Conservation (phyloP, 2,797 vertebrate species). For the Mareca strepera region DNA sequence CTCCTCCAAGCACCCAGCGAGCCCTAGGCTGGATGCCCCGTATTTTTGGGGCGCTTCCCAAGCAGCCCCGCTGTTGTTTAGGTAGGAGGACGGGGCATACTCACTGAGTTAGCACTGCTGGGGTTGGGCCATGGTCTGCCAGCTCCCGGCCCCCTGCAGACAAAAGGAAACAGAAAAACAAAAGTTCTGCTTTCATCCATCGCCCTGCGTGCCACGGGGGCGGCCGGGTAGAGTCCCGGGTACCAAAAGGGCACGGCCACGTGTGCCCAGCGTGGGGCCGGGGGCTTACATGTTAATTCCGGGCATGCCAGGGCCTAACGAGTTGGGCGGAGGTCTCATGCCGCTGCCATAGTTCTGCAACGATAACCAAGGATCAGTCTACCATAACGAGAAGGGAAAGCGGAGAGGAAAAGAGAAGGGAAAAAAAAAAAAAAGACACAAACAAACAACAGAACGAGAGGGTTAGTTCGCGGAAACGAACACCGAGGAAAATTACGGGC, state of each 20-base stretch:
- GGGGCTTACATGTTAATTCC: slow-evolving; percentile 95
- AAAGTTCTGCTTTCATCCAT: not conserved
- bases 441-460: slow-evolving; percentile 60
- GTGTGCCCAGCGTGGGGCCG: accelerated
- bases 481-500: not conserved
- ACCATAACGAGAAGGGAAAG: slow-evolving; percentile 70
- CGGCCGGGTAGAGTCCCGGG: not conserved
- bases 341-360: slow-evolving; percentile 97
- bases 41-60: accelerated
- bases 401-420: slow-evolving; percentile 45
- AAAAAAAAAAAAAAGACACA: not conserved
- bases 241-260: not conserved
- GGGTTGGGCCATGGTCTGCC: slow-evolving; percentile 98
- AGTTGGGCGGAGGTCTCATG: slow-evolving; percentile 99
- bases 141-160: slow-evolving; percentile 91
- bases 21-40: not conserved
- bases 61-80: not conserved
- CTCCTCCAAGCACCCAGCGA: not conserved
- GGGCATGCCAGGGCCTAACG: slow-evolving; percentile 96
- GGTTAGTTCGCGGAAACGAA: slow-evolving; percentile 66
- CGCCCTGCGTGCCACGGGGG: not conserved
- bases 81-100: slow-evolving; percentile 54
- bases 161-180: not conserved
- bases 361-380: slow-evolving; percentile 85
- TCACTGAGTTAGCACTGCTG: slow-evolving; percentile 97